Conservation (phyloP, 2,888 invertebrate species). For the Diplolepis rosae region DNA sequence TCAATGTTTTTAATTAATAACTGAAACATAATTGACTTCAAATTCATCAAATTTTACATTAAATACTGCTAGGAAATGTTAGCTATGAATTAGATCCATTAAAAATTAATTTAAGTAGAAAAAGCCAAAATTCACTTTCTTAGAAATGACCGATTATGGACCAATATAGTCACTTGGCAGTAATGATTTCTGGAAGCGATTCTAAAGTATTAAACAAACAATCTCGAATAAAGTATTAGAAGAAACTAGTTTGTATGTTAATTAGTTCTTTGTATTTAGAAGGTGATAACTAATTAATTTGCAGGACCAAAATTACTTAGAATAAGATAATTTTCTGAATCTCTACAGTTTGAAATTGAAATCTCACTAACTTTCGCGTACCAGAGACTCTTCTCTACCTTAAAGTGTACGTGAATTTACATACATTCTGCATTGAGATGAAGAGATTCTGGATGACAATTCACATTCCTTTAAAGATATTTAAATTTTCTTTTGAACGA, state of each 20-base stretch:
- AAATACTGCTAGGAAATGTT: neutral
- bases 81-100: neutral
- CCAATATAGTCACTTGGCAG: slow-evolving; percentile 4
- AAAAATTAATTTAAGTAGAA: neutral
- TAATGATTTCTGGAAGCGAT: slow-evolving; percentile 7
- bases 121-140: neutral
- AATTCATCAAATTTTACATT: too few species aligned
- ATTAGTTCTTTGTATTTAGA: slow-evolving; percentile 16
- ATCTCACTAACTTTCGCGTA: slow-evolving; percentile 12
- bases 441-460: neutral
- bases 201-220: slow-evolving; percentile 23
- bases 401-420: slow-evolving; percentile 17
- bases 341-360: slow-evolving; percentile 22
- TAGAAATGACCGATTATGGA: neutral
- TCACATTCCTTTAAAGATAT: neutral
- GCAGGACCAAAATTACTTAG: slow-evolving; percentile 16
- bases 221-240: slow-evolving; percentile 17
- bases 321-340: slow-evolving; percentile 5
- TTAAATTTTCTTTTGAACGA: neutral
- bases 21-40: too few species aligned
- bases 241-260: slow-evolving; percentile 21
- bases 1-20: too few species aligned
- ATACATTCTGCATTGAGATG: slow-evolving; percentile 7
- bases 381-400: neutral
- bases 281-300: slow-evolving; percentile 11